Conservation (phyloP, 2,888 invertebrate species). For the Noctua fimbriata region DNA sequence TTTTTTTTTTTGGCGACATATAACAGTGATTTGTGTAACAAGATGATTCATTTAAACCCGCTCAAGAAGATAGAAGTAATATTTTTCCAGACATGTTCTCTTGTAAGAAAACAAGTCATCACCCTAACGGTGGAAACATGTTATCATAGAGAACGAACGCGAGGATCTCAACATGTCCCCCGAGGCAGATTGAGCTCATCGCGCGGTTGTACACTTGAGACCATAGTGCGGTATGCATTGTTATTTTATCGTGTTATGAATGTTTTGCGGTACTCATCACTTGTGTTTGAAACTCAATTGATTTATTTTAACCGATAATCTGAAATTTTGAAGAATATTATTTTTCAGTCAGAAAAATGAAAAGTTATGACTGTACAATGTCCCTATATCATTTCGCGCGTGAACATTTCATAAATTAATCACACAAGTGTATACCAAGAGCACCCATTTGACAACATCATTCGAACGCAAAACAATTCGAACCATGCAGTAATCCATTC, state of each 20-base stretch:
- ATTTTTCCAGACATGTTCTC: neutral
- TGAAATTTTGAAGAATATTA: neutral
- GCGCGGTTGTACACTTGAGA: slow-evolving; percentile 17
- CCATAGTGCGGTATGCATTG: neutral
- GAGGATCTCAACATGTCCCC: slow-evolving; percentile 18
- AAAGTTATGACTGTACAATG: neutral
- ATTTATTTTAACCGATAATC: neutral
- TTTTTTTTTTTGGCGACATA: neutral
- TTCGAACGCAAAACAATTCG: too few species aligned
- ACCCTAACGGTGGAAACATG: slow-evolving; percentile 3
- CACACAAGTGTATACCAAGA: too few species aligned
- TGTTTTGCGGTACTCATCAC: neutral
- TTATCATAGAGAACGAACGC: slow-evolving; percentile 11
- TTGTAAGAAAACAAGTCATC: slow-evolving; percentile 23
- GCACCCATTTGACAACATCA: too few species aligned
- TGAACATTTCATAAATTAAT: neutral
- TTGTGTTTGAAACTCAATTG: neutral
- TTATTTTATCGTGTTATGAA: slow-evolving; percentile 8
- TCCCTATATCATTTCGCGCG: rapidly evolving
- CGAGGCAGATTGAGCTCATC: slow-evolving; percentile 29
- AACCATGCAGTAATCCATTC: neutral
- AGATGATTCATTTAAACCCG: neutral
- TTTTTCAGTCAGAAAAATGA: neutral
- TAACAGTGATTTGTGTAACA: neutral
- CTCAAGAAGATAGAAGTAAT: slow-evolving; percentile 1